A percentile compares a stretch with the other conserved stretches of the same genome.
Evolutionary conservation across 2,113 vertebrate genomes (phyloP).

Genomic region (Dinomys branickii): DNA sequence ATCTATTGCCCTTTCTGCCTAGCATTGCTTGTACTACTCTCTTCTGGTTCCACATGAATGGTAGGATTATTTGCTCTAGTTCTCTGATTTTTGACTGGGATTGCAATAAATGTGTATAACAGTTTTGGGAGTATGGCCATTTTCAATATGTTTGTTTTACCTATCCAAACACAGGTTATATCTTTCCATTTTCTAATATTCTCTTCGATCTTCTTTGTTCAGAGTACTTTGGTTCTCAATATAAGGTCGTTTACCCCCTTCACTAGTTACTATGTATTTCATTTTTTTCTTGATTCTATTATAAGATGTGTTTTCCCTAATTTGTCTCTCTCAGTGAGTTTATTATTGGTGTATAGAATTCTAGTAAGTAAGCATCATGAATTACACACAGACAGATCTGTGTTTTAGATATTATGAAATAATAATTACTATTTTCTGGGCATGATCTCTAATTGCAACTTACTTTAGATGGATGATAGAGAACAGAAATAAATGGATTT

Average conservation of each 20-base stretch:
- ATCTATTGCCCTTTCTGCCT: neutral
- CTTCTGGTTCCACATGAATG: neutral
- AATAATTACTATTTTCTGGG: constrained; percentile 61
- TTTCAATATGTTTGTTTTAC: neutral
- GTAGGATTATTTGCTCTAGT: neutral
- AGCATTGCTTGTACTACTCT: neutral
- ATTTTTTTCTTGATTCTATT: neutral
- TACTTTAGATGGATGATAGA: neutral
- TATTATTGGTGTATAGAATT: neutral
- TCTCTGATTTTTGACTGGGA: neutral
- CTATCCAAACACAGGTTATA: neutral
- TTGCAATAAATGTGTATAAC: neutral
- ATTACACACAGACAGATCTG: neutral
- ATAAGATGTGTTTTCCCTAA: neutral
- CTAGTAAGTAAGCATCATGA: neutral
- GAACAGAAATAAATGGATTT: neutral
- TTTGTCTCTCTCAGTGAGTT: neutral
- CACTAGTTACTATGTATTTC: neutral
- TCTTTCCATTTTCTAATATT: neutral
- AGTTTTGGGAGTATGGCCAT: neutral
- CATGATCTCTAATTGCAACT: neutral
- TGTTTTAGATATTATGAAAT: constrained; percentile 28
- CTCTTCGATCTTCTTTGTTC: neutral
- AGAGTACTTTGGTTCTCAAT: neutral
- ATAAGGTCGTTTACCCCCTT: neutral